phyloP scores from a whole-genome alignment of 1,140 invertebrate species.

The Aphelenchoides avenae region DNA sequence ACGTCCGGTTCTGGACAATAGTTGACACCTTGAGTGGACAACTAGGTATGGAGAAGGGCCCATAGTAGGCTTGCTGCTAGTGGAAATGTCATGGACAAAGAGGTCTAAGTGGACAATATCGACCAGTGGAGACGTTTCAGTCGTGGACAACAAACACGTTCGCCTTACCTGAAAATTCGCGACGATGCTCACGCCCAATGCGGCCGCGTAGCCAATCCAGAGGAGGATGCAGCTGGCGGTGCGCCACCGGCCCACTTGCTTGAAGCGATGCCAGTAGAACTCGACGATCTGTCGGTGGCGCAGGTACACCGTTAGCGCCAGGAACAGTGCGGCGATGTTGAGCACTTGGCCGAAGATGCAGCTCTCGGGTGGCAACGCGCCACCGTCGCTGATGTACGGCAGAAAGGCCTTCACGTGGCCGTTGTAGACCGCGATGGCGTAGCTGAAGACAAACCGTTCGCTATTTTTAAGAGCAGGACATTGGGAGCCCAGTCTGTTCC shows the following conservation, averaged over 20 bases:
- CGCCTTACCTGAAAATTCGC: slow-evolving; percentile 63
- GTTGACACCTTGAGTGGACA: too few relatives aligned
- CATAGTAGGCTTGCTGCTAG: too few relatives aligned
- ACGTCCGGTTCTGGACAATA: too few relatives aligned
- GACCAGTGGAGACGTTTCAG: too few relatives aligned
- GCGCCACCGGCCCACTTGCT: slow-evolving; percentile 47
- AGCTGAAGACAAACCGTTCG: too few relatives aligned
- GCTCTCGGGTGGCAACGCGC: slow-evolving; percentile 61
- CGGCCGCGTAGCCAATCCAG: slow-evolving; percentile 58
- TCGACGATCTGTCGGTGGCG: slow-evolving; percentile 52
- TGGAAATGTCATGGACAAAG: too few relatives aligned
- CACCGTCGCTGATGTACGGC: slow-evolving; percentile 61
- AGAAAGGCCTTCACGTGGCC: slow-evolving; percentile 51
- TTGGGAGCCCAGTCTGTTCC: too few relatives aligned
- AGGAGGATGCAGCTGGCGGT: slow-evolving; percentile 37
- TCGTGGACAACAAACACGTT: too few relatives aligned
- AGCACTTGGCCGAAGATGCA: slow-evolving; percentile 62
- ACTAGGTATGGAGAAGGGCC: too few relatives aligned
- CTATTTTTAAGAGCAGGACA: too few relatives aligned
- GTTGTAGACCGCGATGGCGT: slow-evolving; percentile 50
- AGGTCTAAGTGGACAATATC: too few relatives aligned
- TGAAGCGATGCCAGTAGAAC: slow-evolving; percentile 47
- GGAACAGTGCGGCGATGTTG: slow-evolving; percentile 59
- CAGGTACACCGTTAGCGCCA: slow-evolving; percentile 44
- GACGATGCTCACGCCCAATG: slow-evolving; percentile 61